These are phyloP conservation scores for Hippopotamus amphibius DNA, from an alignment of 2,113 vertebrate genomes.

Conservation along the genomic window DNA sequence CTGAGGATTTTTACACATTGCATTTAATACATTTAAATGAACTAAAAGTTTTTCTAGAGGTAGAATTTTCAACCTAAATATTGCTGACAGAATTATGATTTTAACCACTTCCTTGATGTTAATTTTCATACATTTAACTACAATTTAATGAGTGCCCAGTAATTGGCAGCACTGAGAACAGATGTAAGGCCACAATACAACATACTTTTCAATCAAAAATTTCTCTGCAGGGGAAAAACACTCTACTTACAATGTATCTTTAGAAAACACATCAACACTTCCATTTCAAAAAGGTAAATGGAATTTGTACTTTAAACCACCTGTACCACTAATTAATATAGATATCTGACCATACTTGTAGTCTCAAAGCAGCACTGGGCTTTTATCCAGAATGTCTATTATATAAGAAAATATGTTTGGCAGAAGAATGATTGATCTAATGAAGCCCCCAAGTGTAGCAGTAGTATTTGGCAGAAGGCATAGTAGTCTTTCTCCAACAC, in stretches of 20 bases:
- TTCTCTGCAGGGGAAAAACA: background rate
- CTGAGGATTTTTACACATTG: background rate
- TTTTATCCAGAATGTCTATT: background rate
- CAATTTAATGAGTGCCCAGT: background rate
- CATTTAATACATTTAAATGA: background rate
- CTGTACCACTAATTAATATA: background rate
- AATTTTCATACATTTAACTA: background rate
- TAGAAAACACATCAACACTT: background rate
- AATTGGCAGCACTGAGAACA: background rate
- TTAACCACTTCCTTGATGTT: background rate
- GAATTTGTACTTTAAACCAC: background rate
- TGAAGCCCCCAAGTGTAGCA: background rate
- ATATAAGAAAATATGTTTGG: background rate
- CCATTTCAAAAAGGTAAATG: background rate
- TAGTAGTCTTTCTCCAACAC: background rate
- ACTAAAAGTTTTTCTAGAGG: background rate
- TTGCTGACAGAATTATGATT: background rate
- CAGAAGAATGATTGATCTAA: background rate
- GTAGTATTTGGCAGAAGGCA: background rate
- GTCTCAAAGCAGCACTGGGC: background rate
- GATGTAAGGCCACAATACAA: background rate
- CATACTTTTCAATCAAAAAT: background rate
- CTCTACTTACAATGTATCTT: background rate
- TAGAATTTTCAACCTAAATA: background rate
- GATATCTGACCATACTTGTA: background rate